Evolutionary conservation across 2,888 invertebrate species (phyloP), one percentile per base, ranked within the genome.

Genomic region (Sericinus montela): DNA sequence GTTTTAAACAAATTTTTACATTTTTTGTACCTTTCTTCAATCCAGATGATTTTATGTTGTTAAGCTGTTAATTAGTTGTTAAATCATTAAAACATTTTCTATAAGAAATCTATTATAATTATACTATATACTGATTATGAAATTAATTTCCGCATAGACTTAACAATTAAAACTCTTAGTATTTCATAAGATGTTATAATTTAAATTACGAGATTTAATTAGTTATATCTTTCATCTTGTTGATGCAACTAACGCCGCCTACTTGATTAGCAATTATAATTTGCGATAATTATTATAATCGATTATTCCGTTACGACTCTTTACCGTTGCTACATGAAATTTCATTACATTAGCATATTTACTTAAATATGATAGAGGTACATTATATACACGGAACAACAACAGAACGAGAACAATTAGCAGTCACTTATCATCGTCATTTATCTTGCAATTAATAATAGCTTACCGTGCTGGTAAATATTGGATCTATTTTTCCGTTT

Each of bases 201-300:
- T 14, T 30, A 43, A 35, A 38, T 43, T 35, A 35, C 39, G 43
- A 39, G 35, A 30, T 45, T 44, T 34, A 34, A 40, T 34, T 45
- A 45, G 29, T 40, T 34, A 40, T 39, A 36, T 30, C 45, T 39
- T 34, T 34, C 44, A 49, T 49, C 49, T 35, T 19, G 29, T 29
- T 49, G 1, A 40, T 34, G 38, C 43, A 29, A 37, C 39, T 36
- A 32, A 42, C 42, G 14, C 25, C 32, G 29, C 51, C 45, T 48
- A 69, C 61, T 65, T 71, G 75, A 76, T 79, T 74, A 74, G 69
- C 64, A 69, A 70, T 69, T 72, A 67, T 78, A 75, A 76, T 80
- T 72, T 75, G 67, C 55, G 55, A 72, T 75, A 63, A 69, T 75
- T 72, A 73, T 67, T 75, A 70, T 75, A 74, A 75, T 74, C 69